phyloP scores from a whole-genome alignment of 2,113 vertebrate genomes.

The Lucifuga dentata region DNA sequence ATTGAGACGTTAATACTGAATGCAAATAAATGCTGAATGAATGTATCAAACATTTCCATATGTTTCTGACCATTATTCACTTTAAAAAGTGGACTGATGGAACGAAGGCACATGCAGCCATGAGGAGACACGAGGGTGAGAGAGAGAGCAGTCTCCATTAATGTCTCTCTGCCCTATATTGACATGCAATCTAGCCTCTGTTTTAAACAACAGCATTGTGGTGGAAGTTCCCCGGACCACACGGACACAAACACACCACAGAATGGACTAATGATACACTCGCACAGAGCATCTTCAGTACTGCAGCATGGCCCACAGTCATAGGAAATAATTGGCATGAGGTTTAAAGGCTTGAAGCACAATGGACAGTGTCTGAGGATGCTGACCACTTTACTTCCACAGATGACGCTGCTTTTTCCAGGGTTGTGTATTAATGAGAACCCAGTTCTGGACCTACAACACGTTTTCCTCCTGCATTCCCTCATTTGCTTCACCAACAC shows the following conservation, averaged over 20 bases:
- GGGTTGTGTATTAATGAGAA: conserved; percentile 36
- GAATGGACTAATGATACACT: conserved; percentile 46
- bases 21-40: too few relatives aligned
- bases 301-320: conserved; percentile 32
- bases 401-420: conserved; percentile 31
- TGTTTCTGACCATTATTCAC: too few relatives aligned
- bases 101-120: background rate
- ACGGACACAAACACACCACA: conserved; percentile 44
- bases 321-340: conserved; percentile 44
- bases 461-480: background rate
- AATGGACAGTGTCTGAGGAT: conserved; percentile 38
- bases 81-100: background rate
- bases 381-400: conserved; percentile 42
- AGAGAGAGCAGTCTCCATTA: background rate
- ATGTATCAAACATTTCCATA: too few relatives aligned
- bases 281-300: conserved; percentile 55
- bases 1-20: too few relatives aligned
- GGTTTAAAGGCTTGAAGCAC: conserved; percentile 38
- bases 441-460: background rate
- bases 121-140: background rate
- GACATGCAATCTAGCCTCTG: conserved; percentile 9
- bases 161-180: background rate
- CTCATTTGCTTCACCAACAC: background rate
- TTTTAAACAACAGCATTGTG: conserved; percentile 10
- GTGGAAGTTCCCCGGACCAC: conserved; percentile 54